Evolutionary conservation across 2,113 vertebrate species (phyloP).

Genomic region (Syngnathus floridae): DNA sequence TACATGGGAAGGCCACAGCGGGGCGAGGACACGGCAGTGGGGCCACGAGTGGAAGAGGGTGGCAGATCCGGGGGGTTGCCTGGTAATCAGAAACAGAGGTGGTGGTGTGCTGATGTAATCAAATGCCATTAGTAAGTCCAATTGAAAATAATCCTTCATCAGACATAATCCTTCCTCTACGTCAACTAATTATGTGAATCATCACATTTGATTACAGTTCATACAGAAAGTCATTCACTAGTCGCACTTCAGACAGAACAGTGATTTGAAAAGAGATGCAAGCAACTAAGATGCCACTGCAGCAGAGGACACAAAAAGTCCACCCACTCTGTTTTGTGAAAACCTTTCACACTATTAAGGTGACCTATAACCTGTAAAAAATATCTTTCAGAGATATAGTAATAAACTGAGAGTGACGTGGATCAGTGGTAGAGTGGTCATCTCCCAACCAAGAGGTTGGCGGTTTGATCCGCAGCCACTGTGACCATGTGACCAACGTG

Average conservation of each 20-base stretch:
- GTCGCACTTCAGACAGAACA: slow-evolving; percentile 11
- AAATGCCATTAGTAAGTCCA: slow-evolving; percentile 12
- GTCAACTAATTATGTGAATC: slow-evolving; percentile 26
- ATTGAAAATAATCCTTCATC: slow-evolving; percentile 28
- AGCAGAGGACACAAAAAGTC: background rate
- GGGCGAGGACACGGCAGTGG: slow-evolving; percentile 20
- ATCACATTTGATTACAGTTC: slow-evolving; percentile 17
- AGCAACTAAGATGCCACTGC: background rate
- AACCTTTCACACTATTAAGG: background rate
- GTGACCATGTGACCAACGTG: too few relatives aligned
- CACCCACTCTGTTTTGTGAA: background rate
- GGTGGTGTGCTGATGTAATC: background rate
- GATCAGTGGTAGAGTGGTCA: too few relatives aligned
- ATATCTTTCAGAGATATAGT: too few relatives aligned
- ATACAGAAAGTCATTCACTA: slow-evolving; percentile 14
- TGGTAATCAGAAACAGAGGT: slow-evolving; percentile 22
- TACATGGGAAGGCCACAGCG: slow-evolving; percentile 48
- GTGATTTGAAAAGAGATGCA: slow-evolving; percentile 7
- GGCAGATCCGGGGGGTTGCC: slow-evolving; percentile 25
- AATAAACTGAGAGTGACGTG: background rate
- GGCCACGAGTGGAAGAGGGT: slow-evolving; percentile 6
- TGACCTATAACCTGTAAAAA: background rate
- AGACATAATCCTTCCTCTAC: slow-evolving; percentile 16
- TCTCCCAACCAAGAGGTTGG: too few relatives aligned
- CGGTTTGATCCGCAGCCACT: too few relatives aligned